Base-by-base conservation (phyloP, 2,113 vertebrate genomes). In the Fukomys damarensis region DNA sequence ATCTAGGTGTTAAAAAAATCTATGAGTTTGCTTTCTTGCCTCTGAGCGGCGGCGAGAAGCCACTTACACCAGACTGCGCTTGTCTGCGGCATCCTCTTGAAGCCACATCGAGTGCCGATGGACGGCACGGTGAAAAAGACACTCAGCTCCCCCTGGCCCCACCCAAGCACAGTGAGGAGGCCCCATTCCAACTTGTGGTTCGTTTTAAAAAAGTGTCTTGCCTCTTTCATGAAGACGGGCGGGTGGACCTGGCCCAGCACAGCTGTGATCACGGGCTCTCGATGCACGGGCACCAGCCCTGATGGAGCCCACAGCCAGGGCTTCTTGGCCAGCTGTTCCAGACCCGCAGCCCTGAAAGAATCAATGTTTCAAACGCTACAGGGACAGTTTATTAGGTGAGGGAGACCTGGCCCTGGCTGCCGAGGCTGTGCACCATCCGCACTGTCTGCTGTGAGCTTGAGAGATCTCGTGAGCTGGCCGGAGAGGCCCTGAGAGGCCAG, bases 51-150 rank as follows among this genome's bases (percentile, higher is more conserved):
- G 2, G 0, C 49, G 6, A 91, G 83, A 46, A 59, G 43, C 35
- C 10, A 0, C 49, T 59, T 81, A 13, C 0, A 26, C 20, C 49
- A 4, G 66, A 59, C 74, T 54, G 20, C 58, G 12, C 3, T 20
- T 28, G n/a, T n/a, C 80, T 11, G 4, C 5, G 13, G 10, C 0
- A 0, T 4, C 10, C 0, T 66, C 28, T 28, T 38, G 86, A 28
- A 87, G 65, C 54, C 5, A 12, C 17, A 30, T 91, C n/a, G 0
- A 2, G 87, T 16, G 43, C 1, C 3, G 61, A 28, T 59, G 49
- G 74, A 13, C 0, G 8, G 16, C 32, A 35, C 1, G 2, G 0
- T 49, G 87, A 26, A n/a, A 49, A 61, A 52, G 26, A 19, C 20
- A 3, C 7, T 35, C 7, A 38, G 65, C 17, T 61, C 54, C 2